A percentile compares a stretch with the other conserved stretches of the same genome.
Evolutionary conservation across 1,140 invertebrate species (phyloP).

Genomic region (Nasonia giraulti): DNA sequence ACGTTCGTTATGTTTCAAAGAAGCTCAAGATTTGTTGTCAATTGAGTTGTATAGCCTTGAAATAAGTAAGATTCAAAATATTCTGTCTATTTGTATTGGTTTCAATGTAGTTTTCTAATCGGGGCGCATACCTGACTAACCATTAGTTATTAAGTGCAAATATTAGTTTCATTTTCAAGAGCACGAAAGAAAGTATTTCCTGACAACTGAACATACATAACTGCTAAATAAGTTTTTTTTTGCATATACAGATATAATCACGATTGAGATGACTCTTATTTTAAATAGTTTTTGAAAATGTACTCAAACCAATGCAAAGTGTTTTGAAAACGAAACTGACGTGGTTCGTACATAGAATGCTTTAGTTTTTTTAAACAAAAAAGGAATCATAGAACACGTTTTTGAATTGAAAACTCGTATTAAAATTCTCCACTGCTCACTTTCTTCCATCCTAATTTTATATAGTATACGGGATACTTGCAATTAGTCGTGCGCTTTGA

Average conservation of each 20-base stretch:
- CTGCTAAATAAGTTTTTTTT: conserved; percentile 11
- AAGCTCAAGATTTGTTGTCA: conserved; percentile 10
- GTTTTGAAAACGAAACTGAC: conserved; percentile 49
- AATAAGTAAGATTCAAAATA: conserved; percentile 21
- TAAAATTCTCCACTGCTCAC: conserved; percentile 4
- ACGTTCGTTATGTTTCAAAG: conserved; percentile 22
- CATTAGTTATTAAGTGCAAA: conserved; percentile 37
- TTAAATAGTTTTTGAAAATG: background rate
- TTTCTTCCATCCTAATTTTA: conserved; percentile 41
- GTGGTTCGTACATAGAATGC: background rate
- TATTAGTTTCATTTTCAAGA: conserved; percentile 48
- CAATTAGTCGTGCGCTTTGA: conserved; percentile 43
- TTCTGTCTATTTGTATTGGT: conserved; percentile 34
- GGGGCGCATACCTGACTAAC: conserved; percentile 1
- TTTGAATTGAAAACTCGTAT: background rate
- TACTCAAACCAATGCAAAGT: background rate
- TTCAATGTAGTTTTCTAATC: conserved; percentile 48
- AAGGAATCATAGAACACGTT: conserved; percentile 28
- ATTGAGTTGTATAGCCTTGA: background rate
- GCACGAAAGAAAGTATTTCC: conserved; percentile 1
- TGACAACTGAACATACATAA: background rate
- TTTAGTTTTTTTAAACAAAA: conserved; percentile 21
- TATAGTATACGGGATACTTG: conserved; percentile 39
- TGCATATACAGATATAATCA: background rate
- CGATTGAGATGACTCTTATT: background rate